phyloP scores from a whole-genome alignment of 2,113 vertebrate genomes.

The Geococcyx californianus region DNA sequence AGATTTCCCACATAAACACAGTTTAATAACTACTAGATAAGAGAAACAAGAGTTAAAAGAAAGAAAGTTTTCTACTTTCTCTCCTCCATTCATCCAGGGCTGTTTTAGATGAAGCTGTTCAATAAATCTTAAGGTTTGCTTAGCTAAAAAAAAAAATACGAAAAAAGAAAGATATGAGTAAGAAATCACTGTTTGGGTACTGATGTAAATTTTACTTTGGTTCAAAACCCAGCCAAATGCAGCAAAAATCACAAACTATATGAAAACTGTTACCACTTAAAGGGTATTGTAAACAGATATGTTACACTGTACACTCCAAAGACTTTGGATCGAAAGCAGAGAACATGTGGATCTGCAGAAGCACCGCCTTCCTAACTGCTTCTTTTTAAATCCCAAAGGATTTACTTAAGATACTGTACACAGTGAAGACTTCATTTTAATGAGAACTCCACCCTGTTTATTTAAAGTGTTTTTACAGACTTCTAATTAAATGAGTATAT shows the following conservation, averaged over 20 bases:
- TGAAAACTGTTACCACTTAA: background rate
- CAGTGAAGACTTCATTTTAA: background rate
- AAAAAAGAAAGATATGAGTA: background rate
- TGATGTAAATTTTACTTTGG: background rate
- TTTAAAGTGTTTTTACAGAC: background rate
- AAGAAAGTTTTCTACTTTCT: background rate
- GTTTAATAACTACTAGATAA: background rate
- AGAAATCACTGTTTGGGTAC: background rate
- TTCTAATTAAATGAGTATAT: background rate
- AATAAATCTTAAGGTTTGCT: background rate
- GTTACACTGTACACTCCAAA: background rate
- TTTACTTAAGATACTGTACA: background rate
- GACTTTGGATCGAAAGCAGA: background rate
- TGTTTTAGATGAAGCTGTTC: background rate
- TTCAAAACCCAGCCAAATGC: background rate
- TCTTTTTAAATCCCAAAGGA: background rate
- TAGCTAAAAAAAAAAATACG: background rate
- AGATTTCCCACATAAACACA: background rate
- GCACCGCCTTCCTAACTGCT: background rate
- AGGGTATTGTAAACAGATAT: background rate
- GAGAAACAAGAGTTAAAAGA: slow-evolving; percentile 12
- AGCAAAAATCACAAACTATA: background rate
- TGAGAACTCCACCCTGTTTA: background rate
- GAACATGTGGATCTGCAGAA: background rate
- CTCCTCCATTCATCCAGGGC: background rate